Conservation (phyloP, 2,113 vertebrate genomes). For the Boulengeromyrus knoepffleri region DNA sequence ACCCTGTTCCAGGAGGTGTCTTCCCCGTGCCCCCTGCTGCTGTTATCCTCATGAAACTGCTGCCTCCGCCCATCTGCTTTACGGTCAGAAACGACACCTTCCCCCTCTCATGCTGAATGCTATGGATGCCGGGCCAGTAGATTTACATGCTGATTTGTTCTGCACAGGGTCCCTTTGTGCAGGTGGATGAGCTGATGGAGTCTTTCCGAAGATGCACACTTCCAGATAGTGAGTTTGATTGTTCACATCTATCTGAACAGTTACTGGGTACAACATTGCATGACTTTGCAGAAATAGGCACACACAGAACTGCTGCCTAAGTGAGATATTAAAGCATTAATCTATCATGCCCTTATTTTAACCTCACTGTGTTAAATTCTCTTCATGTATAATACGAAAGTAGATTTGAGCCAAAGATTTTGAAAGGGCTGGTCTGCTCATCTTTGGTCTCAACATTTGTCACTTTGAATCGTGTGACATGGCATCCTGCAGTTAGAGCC, state of each 20-base stretch:
- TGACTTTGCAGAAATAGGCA: background rate
- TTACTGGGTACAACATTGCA: background rate
- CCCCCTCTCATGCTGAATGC: background rate
- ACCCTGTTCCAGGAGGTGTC: constrained; percentile 92
- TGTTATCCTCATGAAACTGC: constrained; percentile 92
- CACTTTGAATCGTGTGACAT: background rate
- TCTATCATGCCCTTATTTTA: background rate
- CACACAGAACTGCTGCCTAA: background rate
- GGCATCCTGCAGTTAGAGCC: background rate
- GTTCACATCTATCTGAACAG: background rate
- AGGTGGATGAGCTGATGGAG: constrained; percentile 97
- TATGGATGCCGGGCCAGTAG: background rate
- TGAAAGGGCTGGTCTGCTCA: background rate
- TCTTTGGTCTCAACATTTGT: background rate
- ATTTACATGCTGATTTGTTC: background rate
- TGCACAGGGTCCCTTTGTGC: constrained; percentile 89
- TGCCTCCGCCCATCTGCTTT: constrained; percentile 90
- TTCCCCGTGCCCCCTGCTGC: constrained; percentile 94
- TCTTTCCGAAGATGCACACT: constrained; percentile 90
- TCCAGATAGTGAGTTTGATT: constrained; percentile 85
- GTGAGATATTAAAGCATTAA: background rate
- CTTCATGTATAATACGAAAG: background rate
- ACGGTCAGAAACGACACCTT: constrained; percentile 65
- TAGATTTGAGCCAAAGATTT: background rate
- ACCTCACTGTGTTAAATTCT: background rate